Conservation (phyloP, 2,888 invertebrate genomes). For the Drosophila meridionalis region DNA sequence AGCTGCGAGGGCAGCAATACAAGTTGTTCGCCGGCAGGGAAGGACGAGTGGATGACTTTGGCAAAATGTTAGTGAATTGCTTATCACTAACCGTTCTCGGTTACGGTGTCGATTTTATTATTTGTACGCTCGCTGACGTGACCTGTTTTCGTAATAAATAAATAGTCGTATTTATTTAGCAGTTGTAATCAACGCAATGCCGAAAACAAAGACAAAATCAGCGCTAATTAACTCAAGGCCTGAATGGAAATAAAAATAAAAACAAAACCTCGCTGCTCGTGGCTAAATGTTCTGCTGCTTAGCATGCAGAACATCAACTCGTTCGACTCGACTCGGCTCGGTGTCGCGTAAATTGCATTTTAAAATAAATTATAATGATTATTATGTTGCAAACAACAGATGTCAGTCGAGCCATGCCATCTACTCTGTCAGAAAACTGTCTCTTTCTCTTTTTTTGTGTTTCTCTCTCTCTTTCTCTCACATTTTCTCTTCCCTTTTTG, state of each 20-base stretch:
- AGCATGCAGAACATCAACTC: conserved; percentile 53
- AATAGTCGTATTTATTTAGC: conserved; percentile 69
- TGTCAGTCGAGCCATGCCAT: conserved; percentile 56
- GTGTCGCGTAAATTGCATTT: conserved; percentile 75
- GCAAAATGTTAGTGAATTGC: conserved; percentile 42
- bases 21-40: not conserved
- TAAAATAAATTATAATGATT: conserved; percentile 80
- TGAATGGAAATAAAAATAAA: not conserved
- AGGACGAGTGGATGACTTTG: not conserved
- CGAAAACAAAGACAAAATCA: conserved; percentile 64
- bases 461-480: conserved; percentile 5
- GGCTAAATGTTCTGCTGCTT: conserved; percentile 46
- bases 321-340: conserved; percentile 44
- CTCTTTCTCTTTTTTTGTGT: conserved; percentile 10
- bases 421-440: not conserved
- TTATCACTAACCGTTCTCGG: conserved; percentile 53
- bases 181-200: conserved; percentile 59
- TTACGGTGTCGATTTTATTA: conserved; percentile 77
- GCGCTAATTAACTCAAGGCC: conserved; percentile 66
- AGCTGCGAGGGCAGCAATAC: conserved; percentile 13
- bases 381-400: conserved; percentile 78
- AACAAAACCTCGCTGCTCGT: conserved; percentile 16
- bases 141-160: conserved; percentile 73
- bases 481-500: conserved; percentile 1
- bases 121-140: conserved; percentile 66